Conservation (phyloP, 2,113 vertebrate genomes). For the Ceuthmochares aereus region DNA sequence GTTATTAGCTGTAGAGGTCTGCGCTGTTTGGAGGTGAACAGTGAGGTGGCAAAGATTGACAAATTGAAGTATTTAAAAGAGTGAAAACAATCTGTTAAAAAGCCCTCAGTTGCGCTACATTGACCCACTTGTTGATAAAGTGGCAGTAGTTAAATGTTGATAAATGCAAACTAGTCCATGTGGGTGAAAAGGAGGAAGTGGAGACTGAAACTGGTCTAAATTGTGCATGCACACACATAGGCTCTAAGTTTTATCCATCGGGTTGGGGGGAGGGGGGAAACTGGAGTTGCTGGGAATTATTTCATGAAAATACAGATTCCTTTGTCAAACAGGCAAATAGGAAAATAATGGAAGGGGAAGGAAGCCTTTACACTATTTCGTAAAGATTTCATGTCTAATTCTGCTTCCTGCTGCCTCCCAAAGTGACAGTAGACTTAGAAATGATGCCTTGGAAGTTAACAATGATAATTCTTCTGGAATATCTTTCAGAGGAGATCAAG, state of each 20-base stretch:
- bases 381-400: neutral
- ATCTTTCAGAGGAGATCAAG: neutral
- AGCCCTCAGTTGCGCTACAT: neutral
- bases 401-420: neutral
- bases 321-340: neutral
- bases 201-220: neutral
- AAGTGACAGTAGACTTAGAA: neutral
- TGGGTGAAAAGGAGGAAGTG: neutral
- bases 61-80: neutral
- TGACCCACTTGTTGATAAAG: neutral
- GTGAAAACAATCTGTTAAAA: neutral
- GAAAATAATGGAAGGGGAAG: neutral
- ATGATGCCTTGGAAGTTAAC: neutral
- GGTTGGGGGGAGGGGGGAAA: neutral
- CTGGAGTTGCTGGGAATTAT: neutral
- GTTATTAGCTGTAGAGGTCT: neutral
- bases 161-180: neutral
- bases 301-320: neutral
- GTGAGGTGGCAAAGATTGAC: neutral
- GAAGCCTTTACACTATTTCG: neutral
- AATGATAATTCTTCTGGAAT: neutral
- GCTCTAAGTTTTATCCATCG: fast-evolving
- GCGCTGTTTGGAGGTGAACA: neutral
- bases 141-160: neutral
- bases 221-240: neutral